Evolutionary conservation across 2,113 vertebrate genomes (phyloP).

Genomic region (Burhinus oedicnemus): DNA sequence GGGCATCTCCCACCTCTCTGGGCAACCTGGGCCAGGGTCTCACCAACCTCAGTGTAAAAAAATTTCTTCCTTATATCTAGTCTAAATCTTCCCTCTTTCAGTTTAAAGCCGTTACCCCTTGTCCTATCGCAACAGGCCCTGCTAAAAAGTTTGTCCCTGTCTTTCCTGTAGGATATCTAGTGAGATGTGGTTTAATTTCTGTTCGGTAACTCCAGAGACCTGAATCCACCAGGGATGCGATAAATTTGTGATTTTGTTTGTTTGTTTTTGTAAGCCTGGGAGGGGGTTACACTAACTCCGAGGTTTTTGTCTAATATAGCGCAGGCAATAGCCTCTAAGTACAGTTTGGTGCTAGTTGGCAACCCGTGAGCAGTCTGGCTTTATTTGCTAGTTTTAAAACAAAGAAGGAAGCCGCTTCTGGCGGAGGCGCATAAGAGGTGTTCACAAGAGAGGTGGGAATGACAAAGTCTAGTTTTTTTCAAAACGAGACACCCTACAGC

Average conservation of each 20-base stretch:
- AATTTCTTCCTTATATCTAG: neutral
- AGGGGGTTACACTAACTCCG: neutral
- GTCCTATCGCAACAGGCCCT: neutral
- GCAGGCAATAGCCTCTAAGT: fast-evolving
- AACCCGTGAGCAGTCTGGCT: neutral
- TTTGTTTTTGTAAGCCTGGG: neutral
- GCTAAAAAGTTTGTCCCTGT: neutral
- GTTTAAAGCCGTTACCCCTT: neutral
- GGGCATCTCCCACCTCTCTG: neutral
- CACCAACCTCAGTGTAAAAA: neutral
- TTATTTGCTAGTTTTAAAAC: neutral
- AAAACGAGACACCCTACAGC: neutral
- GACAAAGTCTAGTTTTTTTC: neutral
- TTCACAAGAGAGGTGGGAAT: neutral
- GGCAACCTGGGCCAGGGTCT: neutral
- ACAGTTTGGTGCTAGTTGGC: too few species aligned
- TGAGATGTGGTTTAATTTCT: neutral
- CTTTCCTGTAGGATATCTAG: neutral
- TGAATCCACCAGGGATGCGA: neutral
- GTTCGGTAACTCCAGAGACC: neutral
- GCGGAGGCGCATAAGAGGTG: fast-evolving
- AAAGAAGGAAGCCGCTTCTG: neutral
- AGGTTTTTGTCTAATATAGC: neutral
- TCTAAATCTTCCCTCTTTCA: neutral
- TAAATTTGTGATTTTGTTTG: too few species aligned